These are phyloP conservation scores for Pyrochroa serraticornis DNA, from an alignment of 2,888 invertebrate species.

Conservation along the genomic window DNA sequence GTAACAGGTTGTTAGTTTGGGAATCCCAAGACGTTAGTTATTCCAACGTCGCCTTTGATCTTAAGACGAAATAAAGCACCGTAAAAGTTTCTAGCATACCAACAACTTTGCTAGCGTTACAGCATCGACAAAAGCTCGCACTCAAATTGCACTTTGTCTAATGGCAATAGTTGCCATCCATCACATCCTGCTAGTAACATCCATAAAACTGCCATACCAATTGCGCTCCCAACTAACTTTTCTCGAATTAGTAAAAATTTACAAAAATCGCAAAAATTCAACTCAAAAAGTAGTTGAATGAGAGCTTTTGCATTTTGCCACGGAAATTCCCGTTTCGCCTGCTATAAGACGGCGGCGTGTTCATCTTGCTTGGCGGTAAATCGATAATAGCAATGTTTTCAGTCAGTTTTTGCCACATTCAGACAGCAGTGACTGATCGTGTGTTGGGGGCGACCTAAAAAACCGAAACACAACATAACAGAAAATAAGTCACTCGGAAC, in stretches of 20 bases:
- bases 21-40: conserved; percentile 2
- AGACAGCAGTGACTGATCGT: conserved; percentile 9
- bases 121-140: no score
- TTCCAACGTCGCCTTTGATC: conserved; percentile 1
- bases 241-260: no score
- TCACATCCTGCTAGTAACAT: neutral
- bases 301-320: neutral
- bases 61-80: neutral
- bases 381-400: conserved; percentile 9
- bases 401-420: neutral
- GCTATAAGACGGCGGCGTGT: no score
- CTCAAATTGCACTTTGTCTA: no score
- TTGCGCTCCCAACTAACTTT: no score
- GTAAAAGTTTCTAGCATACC: no score
- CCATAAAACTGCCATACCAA: neutral
- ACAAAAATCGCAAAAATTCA: neutral
- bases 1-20: conserved; percentile 5
- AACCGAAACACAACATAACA: neutral
- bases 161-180: neutral
- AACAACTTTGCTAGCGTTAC: no score
- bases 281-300: neutral
- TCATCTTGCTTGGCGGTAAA: no score
- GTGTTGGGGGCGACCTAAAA: neutral
- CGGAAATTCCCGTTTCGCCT: neutral
- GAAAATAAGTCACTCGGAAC: conserved; percentile 2